Conservation (phyloP, 1,140 invertebrate species). For the Gryllus bimaculatus region DNA sequence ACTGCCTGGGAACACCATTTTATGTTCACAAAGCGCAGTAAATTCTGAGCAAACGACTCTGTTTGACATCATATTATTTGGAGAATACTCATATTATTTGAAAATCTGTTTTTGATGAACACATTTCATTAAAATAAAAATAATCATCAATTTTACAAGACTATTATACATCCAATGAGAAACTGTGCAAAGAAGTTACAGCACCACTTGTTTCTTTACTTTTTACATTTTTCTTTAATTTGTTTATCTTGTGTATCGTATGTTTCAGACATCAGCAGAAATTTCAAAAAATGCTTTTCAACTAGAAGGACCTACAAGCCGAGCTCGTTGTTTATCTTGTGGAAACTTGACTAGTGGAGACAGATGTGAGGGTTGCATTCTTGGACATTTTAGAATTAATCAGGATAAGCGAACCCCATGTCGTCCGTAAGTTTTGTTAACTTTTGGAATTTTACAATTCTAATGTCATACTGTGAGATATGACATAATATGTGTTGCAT, state of each 20-base stretch:
- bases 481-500: background rate
- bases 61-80: too few species aligned
- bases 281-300: conserved; percentile 27
- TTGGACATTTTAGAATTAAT: conserved; percentile 73
- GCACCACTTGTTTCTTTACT: too few species aligned
- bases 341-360: conserved; percentile 74
- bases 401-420: conserved; percentile 67
- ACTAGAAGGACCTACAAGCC: conserved; percentile 50
- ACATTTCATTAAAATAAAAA: too few species aligned
- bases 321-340: conserved; percentile 78
- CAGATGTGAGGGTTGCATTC: conserved; percentile 77
- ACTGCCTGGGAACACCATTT: too few species aligned
- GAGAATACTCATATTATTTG: too few species aligned
- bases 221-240: too few species aligned
- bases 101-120: too few species aligned
- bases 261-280: background rate
- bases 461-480: background rate
- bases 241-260: background rate
- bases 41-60: too few species aligned
- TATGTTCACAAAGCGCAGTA: too few species aligned
- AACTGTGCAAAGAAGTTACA: too few species aligned
- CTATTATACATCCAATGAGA: too few species aligned
- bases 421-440: conserved; percentile 47
- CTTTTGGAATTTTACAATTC: conserved; percentile 21
- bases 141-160: too few species aligned